phyloP scores from a whole-genome alignment of 2,113 vertebrate genomes.

The Sardina pilchardus region DNA sequence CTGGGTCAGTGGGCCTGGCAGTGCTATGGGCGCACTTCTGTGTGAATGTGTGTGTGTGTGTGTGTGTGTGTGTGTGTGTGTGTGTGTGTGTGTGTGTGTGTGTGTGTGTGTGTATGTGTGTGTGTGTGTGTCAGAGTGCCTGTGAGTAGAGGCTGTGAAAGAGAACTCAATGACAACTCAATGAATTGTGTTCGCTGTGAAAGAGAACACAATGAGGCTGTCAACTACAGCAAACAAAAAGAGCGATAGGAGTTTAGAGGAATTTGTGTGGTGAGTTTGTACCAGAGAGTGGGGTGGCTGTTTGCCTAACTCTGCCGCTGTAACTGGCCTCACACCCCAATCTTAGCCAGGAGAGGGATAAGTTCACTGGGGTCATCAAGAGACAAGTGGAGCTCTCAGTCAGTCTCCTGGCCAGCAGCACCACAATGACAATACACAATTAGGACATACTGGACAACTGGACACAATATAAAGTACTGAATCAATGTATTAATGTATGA shows the following conservation, averaged over 20 bases:
- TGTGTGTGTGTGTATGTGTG: conserved; percentile 26
- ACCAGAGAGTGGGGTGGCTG: not conserved
- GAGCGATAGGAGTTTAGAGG: not conserved
- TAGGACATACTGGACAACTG: not conserved
- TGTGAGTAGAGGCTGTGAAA: conserved; percentile 48
- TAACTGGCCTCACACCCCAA: not conserved
- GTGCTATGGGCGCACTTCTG: not conserved
- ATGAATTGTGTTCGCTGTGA: conserved; percentile 34
- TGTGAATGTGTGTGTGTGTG: not conserved
- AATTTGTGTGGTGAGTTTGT: not conserved
- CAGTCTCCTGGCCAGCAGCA: not conserved
- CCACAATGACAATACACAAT: not conserved
- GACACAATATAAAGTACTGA: not conserved
- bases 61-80: not conserved
- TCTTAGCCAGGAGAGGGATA: not conserved
- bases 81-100: not conserved
- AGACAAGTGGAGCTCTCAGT: not conserved
- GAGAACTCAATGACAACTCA: conserved; percentile 26
- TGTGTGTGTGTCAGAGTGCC: conserved; percentile 35
- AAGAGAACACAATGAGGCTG: conserved; percentile 51
- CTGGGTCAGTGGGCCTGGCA: conserved; percentile 62
- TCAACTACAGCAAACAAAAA: conserved; percentile 39
- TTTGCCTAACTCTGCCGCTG: not conserved
- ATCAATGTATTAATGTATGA: not conserved
- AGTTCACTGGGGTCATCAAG: not conserved